These are phyloP conservation scores for Lepidocolaptes lacrymiger DNA, from an alignment of 2,797 vertebrate genomes.

Conservation along the genomic window DNA sequence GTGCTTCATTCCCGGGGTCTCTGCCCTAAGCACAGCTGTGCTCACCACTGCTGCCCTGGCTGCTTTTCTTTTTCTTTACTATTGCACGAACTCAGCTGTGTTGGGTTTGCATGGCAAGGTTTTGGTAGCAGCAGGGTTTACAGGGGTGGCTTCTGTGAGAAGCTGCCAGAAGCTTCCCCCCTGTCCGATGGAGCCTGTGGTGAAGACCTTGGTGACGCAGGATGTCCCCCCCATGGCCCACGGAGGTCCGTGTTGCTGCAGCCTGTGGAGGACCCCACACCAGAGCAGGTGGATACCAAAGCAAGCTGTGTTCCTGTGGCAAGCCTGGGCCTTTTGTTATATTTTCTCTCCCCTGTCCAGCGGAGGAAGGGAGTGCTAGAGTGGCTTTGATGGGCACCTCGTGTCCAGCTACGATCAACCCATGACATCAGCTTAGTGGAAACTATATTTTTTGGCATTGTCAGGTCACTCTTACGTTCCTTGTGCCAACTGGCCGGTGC, in stretches of 20 bases:
- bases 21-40: rapidly evolving
- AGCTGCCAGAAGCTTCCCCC: neutral
- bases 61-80: neutral
- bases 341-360: neutral
- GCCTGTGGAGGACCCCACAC: neutral
- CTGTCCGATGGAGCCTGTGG: rapidly evolving
- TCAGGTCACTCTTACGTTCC: neutral
- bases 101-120: neutral
- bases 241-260: neutral
- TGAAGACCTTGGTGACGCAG: neutral
- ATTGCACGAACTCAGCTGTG: rapidly evolving
- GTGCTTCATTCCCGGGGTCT: neutral
- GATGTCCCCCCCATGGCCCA: too few species aligned
- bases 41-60: neutral
- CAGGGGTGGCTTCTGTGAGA: neutral
- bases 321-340: neutral
- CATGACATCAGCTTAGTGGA: neutral
- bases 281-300: neutral
- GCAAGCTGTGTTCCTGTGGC: neutral
- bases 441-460: neutral
- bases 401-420: neutral
- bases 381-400: neutral
- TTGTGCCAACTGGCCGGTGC: neutral
- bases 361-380: neutral
- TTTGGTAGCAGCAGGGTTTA: neutral